Conservation (phyloP, 2,888 invertebrate genomes). For the Cheilosia impressa region DNA sequence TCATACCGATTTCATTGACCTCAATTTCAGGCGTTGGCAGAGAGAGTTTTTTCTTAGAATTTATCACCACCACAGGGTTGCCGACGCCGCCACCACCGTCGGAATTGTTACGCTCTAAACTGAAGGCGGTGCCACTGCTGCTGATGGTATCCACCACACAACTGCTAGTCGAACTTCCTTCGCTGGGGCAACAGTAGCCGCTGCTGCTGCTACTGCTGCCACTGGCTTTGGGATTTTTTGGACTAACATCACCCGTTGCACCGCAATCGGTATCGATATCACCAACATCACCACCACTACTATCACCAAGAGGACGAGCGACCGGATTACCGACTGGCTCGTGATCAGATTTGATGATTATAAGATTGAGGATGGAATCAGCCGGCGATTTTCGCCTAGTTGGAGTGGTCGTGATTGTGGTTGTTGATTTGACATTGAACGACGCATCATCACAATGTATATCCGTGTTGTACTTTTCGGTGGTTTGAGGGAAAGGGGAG, state of each 20-base stretch:
- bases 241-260: slow-evolving; percentile 12
- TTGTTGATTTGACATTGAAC: slow-evolving; percentile 21
- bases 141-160: slow-evolving; percentile 62
- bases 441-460: slow-evolving; percentile 40
- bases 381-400: slow-evolving; percentile 37
- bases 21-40: slow-evolving; percentile 69
- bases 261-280: slow-evolving; percentile 27
- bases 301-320: not conserved
- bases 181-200: slow-evolving; percentile 75
- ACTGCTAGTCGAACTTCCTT: slow-evolving; percentile 75
- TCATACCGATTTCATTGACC: slow-evolving; percentile 53
- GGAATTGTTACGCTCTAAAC: slow-evolving; percentile 61
- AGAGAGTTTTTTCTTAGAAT: slow-evolving; percentile 67
- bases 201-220: slow-evolving; percentile 76
- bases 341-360: slow-evolving; percentile 39
- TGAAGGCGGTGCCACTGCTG: slow-evolving; percentile 59
- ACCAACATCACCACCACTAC: slow-evolving; percentile 31
- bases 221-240: slow-evolving; percentile 37
- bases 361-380: slow-evolving; percentile 57
- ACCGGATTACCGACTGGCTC: not conserved
- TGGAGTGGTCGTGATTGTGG: not conserved
- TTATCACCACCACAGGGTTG: slow-evolving; percentile 20
- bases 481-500: slow-evolving; percentile 22
- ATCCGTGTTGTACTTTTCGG: slow-evolving; percentile 49
- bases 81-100: slow-evolving; percentile 30